Conservation (phyloP, 2,113 vertebrate species). For the Takifugu flavidus region DNA sequence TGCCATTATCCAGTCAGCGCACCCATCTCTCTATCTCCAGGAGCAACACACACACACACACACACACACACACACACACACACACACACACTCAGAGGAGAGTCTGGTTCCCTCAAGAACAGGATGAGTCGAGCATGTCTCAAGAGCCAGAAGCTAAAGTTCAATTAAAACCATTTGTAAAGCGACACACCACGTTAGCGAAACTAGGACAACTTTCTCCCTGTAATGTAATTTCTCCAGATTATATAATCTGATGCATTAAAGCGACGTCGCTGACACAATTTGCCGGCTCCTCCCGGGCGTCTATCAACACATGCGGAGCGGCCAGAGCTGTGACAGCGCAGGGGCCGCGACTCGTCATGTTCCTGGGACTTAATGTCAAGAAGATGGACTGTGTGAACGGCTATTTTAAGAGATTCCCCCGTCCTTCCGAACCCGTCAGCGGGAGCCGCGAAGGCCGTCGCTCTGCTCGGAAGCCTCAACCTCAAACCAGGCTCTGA, state of each 20-base stretch:
- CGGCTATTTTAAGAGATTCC: background rate
- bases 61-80: slow-evolving; percentile 11
- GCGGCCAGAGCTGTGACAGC: background rate
- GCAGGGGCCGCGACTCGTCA: background rate
- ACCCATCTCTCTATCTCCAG: slow-evolving; percentile 39
- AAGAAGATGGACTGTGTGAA: too few relatives aligned
- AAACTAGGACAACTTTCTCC: slow-evolving; percentile 60
- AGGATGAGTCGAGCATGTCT: slow-evolving; percentile 33
- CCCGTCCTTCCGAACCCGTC: background rate
- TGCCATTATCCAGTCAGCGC: slow-evolving; percentile 82
- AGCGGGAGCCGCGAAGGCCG: too few relatives aligned
- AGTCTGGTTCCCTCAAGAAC: slow-evolving; percentile 25
- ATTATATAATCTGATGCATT: slow-evolving; percentile 64
- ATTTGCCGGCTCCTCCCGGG: slow-evolving; percentile 38
- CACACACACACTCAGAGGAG: background rate
- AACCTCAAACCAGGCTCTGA: too few relatives aligned
- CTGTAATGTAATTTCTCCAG: slow-evolving; percentile 61
- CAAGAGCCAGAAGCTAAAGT: slow-evolving; percentile 57
- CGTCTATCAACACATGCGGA: slow-evolving; percentile 26
- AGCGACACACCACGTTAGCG: slow-evolving; percentile 61
- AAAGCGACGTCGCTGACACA: slow-evolving; percentile 41
- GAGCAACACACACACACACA: slow-evolving; percentile 9
- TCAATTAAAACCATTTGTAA: slow-evolving; percentile 70
- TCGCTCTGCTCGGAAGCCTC: too few relatives aligned
- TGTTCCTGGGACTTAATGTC: background rate